Evolutionary conservation across 2,113 vertebrate species (phyloP).

Genomic region (Leucosticte australis): DNA sequence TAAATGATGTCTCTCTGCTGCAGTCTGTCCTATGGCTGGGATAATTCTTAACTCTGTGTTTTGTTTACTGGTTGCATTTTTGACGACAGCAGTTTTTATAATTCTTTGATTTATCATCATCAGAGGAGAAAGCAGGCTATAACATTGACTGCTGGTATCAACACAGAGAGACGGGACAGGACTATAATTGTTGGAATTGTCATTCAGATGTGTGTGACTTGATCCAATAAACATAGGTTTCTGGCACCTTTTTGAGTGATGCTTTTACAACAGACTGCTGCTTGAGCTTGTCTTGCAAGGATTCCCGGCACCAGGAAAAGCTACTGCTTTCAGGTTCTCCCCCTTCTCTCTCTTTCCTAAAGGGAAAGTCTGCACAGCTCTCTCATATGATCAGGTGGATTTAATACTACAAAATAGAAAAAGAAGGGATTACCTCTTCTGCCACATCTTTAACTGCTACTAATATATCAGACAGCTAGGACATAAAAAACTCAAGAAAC

Average conservation of each 20-base stretch:
- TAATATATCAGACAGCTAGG: not conserved
- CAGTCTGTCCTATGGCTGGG: fast-evolving
- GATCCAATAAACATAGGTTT: slow-evolving; percentile 13
- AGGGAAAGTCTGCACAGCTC: not conserved
- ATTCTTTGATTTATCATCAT: slow-evolving; percentile 6
- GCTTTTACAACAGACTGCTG: not conserved
- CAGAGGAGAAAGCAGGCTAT: not conserved
- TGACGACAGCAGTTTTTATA: not conserved
- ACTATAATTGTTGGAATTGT: slow-evolving; percentile 14
- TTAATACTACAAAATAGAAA: not conserved
- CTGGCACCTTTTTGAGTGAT: not conserved
- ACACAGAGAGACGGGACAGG: not conserved
- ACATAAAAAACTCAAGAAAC: not conserved
- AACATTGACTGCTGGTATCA: not conserved
- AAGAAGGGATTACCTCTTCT: not conserved
- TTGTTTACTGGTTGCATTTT: not conserved
- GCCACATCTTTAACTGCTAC: not conserved
- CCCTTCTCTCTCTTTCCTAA: not conserved
- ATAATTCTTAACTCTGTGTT: not conserved
- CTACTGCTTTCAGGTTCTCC: not conserved
- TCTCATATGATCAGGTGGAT: not conserved
- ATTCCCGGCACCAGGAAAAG: not conserved
- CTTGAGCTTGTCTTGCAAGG: not conserved
- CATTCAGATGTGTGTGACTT: not conserved
- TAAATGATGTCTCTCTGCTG: not conserved